phyloP scores from a whole-genome alignment of 2,888 invertebrate species.

The Trilocha varians region DNA sequence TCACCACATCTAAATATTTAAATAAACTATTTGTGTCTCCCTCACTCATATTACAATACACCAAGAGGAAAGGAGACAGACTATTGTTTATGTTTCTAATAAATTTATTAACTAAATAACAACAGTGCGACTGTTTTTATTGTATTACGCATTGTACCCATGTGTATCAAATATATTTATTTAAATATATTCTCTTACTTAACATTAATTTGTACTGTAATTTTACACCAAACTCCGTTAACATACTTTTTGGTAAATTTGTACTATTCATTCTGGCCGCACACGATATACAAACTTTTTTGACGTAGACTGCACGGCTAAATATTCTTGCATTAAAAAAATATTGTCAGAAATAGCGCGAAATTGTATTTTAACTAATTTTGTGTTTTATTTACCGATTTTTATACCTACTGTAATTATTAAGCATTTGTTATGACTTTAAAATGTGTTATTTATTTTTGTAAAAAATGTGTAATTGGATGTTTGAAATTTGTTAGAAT shows the following conservation, averaged over 20 bases:
- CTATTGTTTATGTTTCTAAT: not conserved
- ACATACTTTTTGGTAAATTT: slow-evolving; percentile 47
- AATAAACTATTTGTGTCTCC: not conserved
- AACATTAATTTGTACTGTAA: slow-evolving; percentile 68
- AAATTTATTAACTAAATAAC: too few species aligned
- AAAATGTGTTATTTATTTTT: too few species aligned
- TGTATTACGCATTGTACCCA: slow-evolving; percentile 57
- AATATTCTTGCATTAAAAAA: not conserved
- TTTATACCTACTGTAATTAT: too few species aligned
- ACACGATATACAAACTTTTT: not conserved
- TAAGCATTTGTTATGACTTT: too few species aligned
- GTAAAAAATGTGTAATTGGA: too few species aligned
- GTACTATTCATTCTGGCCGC: slow-evolving; percentile 37
- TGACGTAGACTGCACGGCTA: not conserved
- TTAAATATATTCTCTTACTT: slow-evolving; percentile 38
- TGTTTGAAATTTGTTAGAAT: too few species aligned
- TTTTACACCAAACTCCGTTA: slow-evolving; percentile 57
- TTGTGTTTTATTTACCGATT: too few species aligned
- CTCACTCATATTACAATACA: not conserved
- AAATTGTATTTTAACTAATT: too few species aligned
- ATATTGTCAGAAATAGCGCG: not conserved
- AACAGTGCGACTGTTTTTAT: slow-evolving; percentile 52
- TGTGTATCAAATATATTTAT: slow-evolving; percentile 32
- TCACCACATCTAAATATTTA: too few species aligned
- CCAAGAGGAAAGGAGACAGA: not conserved